Percentiles rank a stretch among this genome's conserved stretches.
These are phyloP conservation scores for Sericinus montela DNA, from an alignment of 2,888 invertebrate genomes.

Conservation along the genomic window DNA sequence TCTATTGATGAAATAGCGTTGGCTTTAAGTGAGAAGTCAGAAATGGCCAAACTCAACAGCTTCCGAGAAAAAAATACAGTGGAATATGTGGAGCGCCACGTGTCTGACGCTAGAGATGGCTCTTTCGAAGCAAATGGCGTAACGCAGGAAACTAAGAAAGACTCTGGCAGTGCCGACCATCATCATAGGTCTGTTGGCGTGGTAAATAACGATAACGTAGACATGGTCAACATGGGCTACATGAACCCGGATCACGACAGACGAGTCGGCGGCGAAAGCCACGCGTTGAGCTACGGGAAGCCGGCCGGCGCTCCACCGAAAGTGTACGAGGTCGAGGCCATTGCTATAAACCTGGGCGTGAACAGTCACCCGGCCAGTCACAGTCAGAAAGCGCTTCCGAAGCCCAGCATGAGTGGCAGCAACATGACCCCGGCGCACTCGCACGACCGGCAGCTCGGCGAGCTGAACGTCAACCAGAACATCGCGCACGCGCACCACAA, in stretches of 20 bases:
- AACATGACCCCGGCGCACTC: constrained; percentile 56
- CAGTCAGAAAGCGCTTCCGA: constrained; percentile 46
- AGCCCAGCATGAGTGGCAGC: constrained; percentile 36
- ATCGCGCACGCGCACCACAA: constrained; percentile 60
- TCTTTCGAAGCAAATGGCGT: constrained; percentile 28
- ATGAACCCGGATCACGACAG: constrained; percentile 59
- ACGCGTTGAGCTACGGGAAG: constrained; percentile 38
- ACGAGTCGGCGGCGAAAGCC: constrained; percentile 41
- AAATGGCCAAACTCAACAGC: constrained; percentile 50
- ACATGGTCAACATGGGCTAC: constrained; percentile 75
- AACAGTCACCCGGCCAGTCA: constrained; percentile 53
- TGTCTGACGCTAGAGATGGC: constrained; percentile 38
- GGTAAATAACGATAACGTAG: constrained; percentile 57
- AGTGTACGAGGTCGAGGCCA: not conserved
- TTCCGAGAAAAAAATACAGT: constrained; percentile 46
- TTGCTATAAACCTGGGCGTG: constrained; percentile 63
- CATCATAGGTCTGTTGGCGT: constrained; percentile 41
- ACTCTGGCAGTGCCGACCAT: constrained; percentile 27
- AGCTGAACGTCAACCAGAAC: constrained; percentile 46
- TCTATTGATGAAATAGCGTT: constrained; percentile 66
- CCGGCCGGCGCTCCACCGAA: not conserved
- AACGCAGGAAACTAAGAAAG: constrained; percentile 37
- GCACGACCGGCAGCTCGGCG: constrained; percentile 45
- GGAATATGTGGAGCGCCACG: constrained; percentile 36
- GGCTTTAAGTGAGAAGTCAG: constrained; percentile 63